phyloP scores from a whole-genome alignment of 2,888 invertebrate genomes.

The Epinotia nisella region DNA sequence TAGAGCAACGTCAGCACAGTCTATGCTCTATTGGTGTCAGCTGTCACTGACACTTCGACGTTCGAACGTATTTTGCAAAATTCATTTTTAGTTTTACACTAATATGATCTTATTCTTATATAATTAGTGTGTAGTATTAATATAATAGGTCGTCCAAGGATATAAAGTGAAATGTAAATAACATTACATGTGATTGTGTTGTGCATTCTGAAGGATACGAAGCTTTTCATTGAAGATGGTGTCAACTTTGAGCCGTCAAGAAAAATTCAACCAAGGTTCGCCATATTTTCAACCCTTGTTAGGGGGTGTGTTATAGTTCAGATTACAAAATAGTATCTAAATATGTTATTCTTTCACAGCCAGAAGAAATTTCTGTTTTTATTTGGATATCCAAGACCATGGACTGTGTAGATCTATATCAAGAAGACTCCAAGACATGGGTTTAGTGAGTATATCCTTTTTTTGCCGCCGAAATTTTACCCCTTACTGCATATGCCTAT shows the following conservation, averaged over 20 bases:
- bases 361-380: slow-evolving; percentile 88
- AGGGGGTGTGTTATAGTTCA: slow-evolving; percentile 53
- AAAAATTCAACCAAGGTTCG: slow-evolving; percentile 80
- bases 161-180: slow-evolving; percentile 29
- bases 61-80: slow-evolving; percentile 69
- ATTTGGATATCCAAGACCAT: slow-evolving; percentile 90
- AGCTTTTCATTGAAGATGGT: slow-evolving; percentile 66
- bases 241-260: slow-evolving; percentile 77
- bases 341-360: slow-evolving; percentile 65
- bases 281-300: slow-evolving; percentile 55
- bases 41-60: slow-evolving; percentile 80
- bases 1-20: slow-evolving; percentile 64
- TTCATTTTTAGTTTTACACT: slow-evolving; percentile 61
- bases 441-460: slow-evolving; percentile 86
- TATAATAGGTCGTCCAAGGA: slow-evolving; percentile 12
- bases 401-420: slow-evolving; percentile 87
- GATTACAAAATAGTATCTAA: slow-evolving; percentile 33
- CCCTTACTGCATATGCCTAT: slow-evolving; percentile 43
- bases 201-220: slow-evolving; percentile 30
- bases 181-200: slow-evolving; percentile 17
- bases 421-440: slow-evolving; percentile 88
- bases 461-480: slow-evolving; percentile 67
- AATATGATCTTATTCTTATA: slow-evolving; percentile 61
- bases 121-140: slow-evolving; percentile 50
- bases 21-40: slow-evolving; percentile 74